Evolutionary conservation across 2,113 vertebrate species (phyloP), one percentile per base, ranked within the genome.

Genomic region (Rhabdornis inornatus): DNA sequence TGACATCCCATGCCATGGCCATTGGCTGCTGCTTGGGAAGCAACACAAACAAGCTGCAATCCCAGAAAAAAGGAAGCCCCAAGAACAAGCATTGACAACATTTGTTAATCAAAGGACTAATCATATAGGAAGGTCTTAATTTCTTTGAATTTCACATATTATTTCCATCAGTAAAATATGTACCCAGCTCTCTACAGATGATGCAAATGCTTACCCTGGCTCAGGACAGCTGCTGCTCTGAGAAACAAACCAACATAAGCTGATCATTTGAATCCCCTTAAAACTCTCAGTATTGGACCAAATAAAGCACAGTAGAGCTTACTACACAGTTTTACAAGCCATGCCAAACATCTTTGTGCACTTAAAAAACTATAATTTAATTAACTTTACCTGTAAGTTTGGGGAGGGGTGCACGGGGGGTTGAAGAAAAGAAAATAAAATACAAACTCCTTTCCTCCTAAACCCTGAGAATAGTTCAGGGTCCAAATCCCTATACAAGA

Each of bases 71-170:
- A 82, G 39, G 50, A 87, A 86, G 37, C 56, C 69, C 42, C 37
- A 20, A 40, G 47, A 93, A 75, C 12, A 89, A 83, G 22, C 13
- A 87, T 45, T 53, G 52, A 30, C 55, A 90, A 37, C 9, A 94
- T 97, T 96, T 97, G 97, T 87, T 97, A 96, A 95, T 66, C 97
- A 97, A 97, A 97, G 57, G 69, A 65, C 19, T 77, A 95, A 87
- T 53, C 53, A 40, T 12, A 74, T 15, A 83, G 55, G 23, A 70
- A 86, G 40, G 10, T 47, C 82, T 82, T 91, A 0, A 28, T 65
- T 92, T 87, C 55, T 94, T 95, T 96, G 45, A 68, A 88, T 91
- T 82, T 84, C 71, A 55, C 11, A 13, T 44, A 47, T 35, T 19
- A 95, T 95, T 96, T 96, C 92, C 95, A 96, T 68, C 35, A 96